phyloP scores from a whole-genome alignment of 2,797 vertebrate species.

The Anguilla megastoma region DNA sequence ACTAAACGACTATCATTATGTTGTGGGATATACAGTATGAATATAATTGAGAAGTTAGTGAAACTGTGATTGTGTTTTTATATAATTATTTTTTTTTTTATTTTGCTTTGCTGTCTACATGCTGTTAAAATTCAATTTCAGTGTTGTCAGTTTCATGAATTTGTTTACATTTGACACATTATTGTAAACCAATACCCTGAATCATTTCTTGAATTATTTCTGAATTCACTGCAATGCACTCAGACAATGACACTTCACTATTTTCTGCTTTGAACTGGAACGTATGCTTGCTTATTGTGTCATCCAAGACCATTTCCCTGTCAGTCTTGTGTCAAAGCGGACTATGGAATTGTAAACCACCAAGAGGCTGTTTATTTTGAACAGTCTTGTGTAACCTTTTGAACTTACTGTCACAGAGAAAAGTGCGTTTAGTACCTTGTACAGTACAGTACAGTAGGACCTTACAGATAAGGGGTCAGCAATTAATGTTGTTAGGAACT shows the following conservation, averaged over 20 bases:
- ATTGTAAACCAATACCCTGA: not conserved
- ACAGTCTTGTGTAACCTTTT: too few species aligned
- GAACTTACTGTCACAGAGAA: too few species aligned
- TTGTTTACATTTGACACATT: constrained; percentile 7
- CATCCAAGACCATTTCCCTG: not conserved
- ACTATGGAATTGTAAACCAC: not conserved
- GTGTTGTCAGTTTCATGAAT: not conserved
- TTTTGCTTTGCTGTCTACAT: not conserved
- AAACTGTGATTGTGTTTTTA: not conserved
- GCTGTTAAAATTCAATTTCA: not conserved
- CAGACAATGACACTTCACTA: not conserved
- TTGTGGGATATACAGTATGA: constrained; percentile 26
- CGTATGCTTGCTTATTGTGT: not conserved
- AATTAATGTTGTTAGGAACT: not conserved
- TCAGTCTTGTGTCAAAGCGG: not conserved
- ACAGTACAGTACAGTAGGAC: too few species aligned
- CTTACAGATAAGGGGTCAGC: not conserved
- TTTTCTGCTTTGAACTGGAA: not conserved
- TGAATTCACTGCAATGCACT: not conserved
- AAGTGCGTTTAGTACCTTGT: too few species aligned
- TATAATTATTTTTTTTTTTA: not conserved
- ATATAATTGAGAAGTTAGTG: constrained; percentile 22
- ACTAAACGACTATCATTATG: constrained; percentile 25
- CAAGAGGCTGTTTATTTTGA: too few species aligned
- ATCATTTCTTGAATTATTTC: not conserved